A percentile compares a stretch with the other conserved stretches of the same genome.
These are phyloP conservation scores for Batillaria attramentaria DNA, from an alignment of 1,140 invertebrate genomes.

Conservation along the genomic window DNA sequence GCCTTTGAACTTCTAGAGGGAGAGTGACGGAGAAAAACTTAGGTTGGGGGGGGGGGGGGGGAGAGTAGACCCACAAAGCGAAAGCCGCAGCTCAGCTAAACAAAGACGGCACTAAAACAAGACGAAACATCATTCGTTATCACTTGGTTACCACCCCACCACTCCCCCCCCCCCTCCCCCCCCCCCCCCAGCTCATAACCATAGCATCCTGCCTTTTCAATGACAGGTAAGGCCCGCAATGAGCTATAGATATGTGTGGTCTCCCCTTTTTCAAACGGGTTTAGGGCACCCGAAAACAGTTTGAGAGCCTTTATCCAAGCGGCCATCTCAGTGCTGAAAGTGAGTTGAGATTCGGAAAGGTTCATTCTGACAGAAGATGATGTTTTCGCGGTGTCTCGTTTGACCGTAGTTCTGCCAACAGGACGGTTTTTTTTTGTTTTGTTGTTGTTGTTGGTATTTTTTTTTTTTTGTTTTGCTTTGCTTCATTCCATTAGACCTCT, in stretches of 20 bases:
- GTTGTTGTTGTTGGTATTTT: too few relatives aligned
- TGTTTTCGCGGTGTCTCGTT: too few relatives aligned
- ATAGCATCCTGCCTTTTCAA: too few relatives aligned
- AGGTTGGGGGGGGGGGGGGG: too few relatives aligned
- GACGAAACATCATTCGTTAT: not conserved
- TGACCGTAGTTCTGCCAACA: not conserved
- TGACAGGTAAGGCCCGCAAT: not conserved
- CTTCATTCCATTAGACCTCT: too few relatives aligned
- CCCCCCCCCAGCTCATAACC: too few relatives aligned
- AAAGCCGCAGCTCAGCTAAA: not conserved
- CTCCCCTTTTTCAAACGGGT: not conserved
- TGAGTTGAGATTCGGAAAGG: not conserved
- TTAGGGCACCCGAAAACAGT: slow-evolving; percentile 20
- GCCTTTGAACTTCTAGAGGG: too few relatives aligned
- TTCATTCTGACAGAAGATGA: slow-evolving; percentile 13
- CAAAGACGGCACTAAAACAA: not conserved
- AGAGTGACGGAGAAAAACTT: too few relatives aligned
- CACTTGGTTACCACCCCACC: not conserved
- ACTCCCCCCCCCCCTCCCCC: too few relatives aligned
- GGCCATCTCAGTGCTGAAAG: slow-evolving; percentile 16
- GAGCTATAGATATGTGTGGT: not conserved
- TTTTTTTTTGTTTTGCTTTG: too few relatives aligned
- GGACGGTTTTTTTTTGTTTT: not conserved
- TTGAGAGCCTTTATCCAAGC: slow-evolving; percentile 6
- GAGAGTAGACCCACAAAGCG: too few relatives aligned